Base-by-base conservation (phyloP, 64 coral and sea anemone species). In the Pocillopora damicornis region DNA sequence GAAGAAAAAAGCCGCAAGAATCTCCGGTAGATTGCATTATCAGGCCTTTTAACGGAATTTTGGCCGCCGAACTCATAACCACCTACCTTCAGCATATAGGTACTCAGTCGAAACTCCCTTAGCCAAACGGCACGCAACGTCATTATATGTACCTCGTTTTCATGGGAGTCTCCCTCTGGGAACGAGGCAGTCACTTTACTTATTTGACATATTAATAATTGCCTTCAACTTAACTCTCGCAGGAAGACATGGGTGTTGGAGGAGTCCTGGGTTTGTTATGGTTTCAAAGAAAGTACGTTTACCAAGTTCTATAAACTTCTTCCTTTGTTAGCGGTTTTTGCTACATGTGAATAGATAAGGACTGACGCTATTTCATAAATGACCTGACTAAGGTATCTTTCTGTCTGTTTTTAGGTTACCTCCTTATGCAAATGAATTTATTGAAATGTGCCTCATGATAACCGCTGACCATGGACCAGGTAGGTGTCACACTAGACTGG, bases 401-500 rank as follows among this genome's bases (percentile, higher is more conserved):
- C 60, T 76, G 72, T 68, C 20, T 76, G 72, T 13, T 61, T 13
- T 42, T 37, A 99, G 97, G 66, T 88, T 99, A 75, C 97, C 97
- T 14, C 58, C 68, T 0, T 99, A 95, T 73, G 97, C 97, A 17
- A 88, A 84, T 58, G 88, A 94, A 88, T 99, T 99, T 66, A 95
- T 99, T 51, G 97, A 99, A 58, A 99, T 99, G 97, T 99, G 97
- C 59, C 85, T 99, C 7, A 99, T 99, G 97, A 99, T 99, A 59
- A 99, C 97, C 60, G 97, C 97, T 92, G 97, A 99, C 86, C 97
- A 99, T 37, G 97, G 93, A 35, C 97, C 97, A 92, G 97, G 97
- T 99, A 86, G 63, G 69, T 63, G 22, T 20, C 2, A 25, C 15
- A 58, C 22, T 23, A 15, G 17, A 66, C 5, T 9, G 22, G 37